Conservation (phyloP, 2,888 invertebrate species). For the Orthosia incerta region DNA sequence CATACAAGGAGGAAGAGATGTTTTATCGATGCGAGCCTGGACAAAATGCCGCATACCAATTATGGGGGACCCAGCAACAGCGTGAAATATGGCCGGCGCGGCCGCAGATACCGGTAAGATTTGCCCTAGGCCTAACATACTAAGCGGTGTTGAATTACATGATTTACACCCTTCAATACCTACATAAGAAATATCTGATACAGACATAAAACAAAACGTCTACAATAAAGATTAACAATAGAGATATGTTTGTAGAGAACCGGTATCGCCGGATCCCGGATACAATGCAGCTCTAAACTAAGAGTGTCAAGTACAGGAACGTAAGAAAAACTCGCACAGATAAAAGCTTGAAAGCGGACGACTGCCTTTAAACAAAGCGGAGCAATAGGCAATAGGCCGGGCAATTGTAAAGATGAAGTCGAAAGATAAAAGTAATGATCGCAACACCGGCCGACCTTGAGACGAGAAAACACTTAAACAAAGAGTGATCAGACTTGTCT, state of each 20-base stretch:
- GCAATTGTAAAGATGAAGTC: conserved; percentile 57
- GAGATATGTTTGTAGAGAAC: conserved; percentile 47
- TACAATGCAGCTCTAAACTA: conserved; percentile 49
- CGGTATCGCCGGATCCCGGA: conserved; percentile 40
- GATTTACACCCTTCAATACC: conserved; percentile 63
- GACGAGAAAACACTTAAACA: conserved; percentile 80
- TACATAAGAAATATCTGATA: conserved; percentile 56
- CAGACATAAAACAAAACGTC: conserved; percentile 51
- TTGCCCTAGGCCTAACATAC: conserved; percentile 59
- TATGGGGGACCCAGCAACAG: conserved; percentile 66
- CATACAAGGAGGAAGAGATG: conserved; percentile 68
- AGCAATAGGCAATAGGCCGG: conserved; percentile 69
- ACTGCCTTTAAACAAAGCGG: conserved; percentile 37
- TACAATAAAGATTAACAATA: conserved; percentile 53
- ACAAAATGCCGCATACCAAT: conserved; percentile 73
- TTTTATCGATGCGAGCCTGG: conserved; percentile 67
- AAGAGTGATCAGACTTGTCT: conserved; percentile 77
- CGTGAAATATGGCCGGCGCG: conserved; percentile 64
- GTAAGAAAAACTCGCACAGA: conserved; percentile 50
- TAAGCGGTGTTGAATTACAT: conserved; percentile 62
- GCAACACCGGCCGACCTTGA: conserved; percentile 78
- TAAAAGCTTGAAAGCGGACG: conserved; percentile 25
- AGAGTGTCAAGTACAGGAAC: conserved; percentile 51
- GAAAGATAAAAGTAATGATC: conserved; percentile 66
- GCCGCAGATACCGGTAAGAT: conserved; percentile 63